phyloP scores from a whole-genome alignment of 2,113 vertebrate genomes.

The Spilogale gracilis region DNA sequence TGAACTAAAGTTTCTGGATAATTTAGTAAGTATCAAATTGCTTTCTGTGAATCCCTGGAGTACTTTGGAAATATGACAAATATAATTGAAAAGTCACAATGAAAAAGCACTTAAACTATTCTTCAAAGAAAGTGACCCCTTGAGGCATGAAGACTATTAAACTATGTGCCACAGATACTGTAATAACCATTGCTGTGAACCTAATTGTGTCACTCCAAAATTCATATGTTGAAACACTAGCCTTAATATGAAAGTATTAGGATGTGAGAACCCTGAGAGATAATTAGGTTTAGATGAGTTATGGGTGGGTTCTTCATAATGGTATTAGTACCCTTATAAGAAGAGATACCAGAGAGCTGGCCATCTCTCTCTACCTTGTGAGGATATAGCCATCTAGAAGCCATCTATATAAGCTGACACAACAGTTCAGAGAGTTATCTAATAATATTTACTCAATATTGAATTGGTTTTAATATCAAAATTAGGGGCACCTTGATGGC shows the following conservation, averaged over 20 bases:
- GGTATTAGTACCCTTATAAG: not conserved
- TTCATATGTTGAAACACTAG: not conserved
- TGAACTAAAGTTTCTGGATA: not conserved
- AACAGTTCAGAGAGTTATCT: not conserved
- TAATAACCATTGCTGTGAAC: not conserved
- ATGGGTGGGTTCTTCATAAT: not conserved
- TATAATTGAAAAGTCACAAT: not conserved
- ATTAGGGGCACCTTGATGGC: not conserved
- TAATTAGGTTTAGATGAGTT: not conserved
- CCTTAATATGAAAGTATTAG: not conserved
- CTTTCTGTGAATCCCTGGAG: not conserved
- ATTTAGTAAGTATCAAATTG: not conserved
- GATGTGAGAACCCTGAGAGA: not conserved
- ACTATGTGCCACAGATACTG: not conserved
- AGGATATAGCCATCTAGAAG: not conserved
- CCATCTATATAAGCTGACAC: not conserved
- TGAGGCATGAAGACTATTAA: not conserved
- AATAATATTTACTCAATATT: not conserved
- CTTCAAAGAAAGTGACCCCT: not conserved
- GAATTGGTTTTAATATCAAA: not conserved
- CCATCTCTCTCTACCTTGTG: not conserved
- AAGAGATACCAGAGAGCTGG: not conserved
- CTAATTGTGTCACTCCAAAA: not conserved
- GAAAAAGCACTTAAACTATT: not conserved
- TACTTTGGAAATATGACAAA: not conserved